These are phyloP conservation scores for Actenoides hombroni DNA, from an alignment of 2,113 vertebrate species.

Conservation along the genomic window DNA sequence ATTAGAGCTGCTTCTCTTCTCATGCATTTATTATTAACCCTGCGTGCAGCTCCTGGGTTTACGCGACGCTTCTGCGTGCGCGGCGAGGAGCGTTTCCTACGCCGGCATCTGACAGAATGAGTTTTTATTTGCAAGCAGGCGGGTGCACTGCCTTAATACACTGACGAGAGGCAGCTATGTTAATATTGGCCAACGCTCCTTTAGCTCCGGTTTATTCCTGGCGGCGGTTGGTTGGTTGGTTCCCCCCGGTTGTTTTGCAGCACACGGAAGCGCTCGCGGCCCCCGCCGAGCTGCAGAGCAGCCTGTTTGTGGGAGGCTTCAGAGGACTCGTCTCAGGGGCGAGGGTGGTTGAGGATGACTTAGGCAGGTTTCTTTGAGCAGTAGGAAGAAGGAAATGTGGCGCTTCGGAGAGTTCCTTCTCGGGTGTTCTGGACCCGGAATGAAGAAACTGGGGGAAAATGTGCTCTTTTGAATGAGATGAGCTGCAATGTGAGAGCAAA, in stretches of 20 bases:
- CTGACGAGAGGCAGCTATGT: background rate
- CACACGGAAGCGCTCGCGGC: background rate
- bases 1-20: constrained; percentile 27
- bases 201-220: constrained; percentile 1
- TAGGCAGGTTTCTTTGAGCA: background rate
- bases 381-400: background rate
- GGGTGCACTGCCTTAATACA: constrained; percentile 17
- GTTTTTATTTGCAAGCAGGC: constrained; percentile 8
- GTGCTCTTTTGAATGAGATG: background rate
- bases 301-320: constrained; percentile 41
- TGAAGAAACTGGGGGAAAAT: background rate
- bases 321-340: background rate
- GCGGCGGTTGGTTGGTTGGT: background rate
- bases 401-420: background rate
- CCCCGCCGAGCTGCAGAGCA: background rate
- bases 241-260: background rate
- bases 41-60: constrained; percentile 21
- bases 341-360: background rate
- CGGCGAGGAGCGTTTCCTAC: background rate
- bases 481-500: background rate
- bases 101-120: background rate
- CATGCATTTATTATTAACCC: constrained; percentile 62
- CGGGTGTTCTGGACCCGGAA: background rate
- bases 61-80: background rate
- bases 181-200: constrained; percentile 1